A percentile compares a stretch with the other conserved stretches of the same genome.
phyloP scores from a whole-genome alignment of 2,797 vertebrate species.

The Sus cebifrons region DNA sequence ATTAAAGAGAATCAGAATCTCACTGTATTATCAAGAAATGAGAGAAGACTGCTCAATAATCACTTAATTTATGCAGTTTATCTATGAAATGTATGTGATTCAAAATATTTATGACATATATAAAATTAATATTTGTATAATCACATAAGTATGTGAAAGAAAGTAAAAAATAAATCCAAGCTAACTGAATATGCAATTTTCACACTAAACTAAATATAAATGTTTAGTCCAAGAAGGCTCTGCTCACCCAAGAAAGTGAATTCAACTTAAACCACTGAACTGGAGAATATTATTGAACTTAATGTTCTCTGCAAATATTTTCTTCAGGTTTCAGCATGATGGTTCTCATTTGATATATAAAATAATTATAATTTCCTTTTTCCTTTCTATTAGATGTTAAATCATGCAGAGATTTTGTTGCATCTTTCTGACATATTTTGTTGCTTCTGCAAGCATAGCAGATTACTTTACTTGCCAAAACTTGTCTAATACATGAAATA shows the following conservation, averaged over 20 bases:
- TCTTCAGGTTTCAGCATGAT: conserved; percentile 60
- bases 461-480: conserved; percentile 53
- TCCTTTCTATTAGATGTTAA: conserved; percentile 68
- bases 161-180: background rate
- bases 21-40: conserved; percentile 15
- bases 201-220: background rate
- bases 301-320: conserved; percentile 69
- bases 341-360: conserved; percentile 76
- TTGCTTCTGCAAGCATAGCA: conserved; percentile 61
- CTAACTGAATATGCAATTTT: background rate
- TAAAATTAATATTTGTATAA: background rate
- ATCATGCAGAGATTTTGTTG: conserved; percentile 72
- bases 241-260: conserved; percentile 23
- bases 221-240: background rate
- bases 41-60: background rate
- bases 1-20: conserved; percentile 40
- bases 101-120: background rate
- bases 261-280: conserved; percentile 67
- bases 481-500: background rate
- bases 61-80: background rate
- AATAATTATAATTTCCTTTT: conserved; percentile 81
- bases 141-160: background rate
- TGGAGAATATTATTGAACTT: conserved; percentile 67
- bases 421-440: conserved; percentile 54
- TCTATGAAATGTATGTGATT: background rate